These are phyloP conservation scores for Lasioglossum vierecki DNA, from an alignment of 2,888 invertebrate genomes.

Conservation along the genomic window DNA sequence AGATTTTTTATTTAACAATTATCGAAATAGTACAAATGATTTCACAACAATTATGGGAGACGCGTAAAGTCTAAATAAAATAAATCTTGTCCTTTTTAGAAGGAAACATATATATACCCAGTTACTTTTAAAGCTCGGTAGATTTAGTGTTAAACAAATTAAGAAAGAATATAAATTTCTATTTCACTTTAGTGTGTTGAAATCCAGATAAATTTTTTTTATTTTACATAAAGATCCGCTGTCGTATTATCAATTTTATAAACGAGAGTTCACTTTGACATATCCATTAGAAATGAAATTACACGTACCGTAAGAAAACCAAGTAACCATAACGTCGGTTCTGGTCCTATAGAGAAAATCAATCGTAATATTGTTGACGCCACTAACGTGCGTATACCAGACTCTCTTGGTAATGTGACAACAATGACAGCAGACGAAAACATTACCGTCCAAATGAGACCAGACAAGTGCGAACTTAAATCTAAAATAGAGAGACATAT, in stretches of 20 bases:
- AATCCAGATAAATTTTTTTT: too few relatives aligned
- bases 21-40: too few relatives aligned
- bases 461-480: conserved; percentile 93
- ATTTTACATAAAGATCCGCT: too few relatives aligned
- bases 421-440: conserved; percentile 90
- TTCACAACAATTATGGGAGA: too few relatives aligned
- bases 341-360: conserved; percentile 96
- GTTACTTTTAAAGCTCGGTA: too few relatives aligned
- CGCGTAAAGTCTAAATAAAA: too few relatives aligned
- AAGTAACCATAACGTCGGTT: conserved; percentile 94
- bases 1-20: too few relatives aligned
- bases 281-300: not conserved
- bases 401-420: conserved; percentile 90
- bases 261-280: not conserved
- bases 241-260: not conserved
- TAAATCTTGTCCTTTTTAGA: too few relatives aligned
- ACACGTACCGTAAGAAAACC: conserved; percentile 92
- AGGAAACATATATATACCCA: too few relatives aligned
- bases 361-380: conserved; percentile 93
- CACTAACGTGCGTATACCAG: conserved; percentile 91
- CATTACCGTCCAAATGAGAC: conserved; percentile 94
- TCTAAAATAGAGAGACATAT: conserved; percentile 84
- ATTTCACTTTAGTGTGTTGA: too few relatives aligned
- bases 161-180: too few relatives aligned
- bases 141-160: too few relatives aligned